Base-by-base conservation (phyloP, 2,888 invertebrate species). In the Cerastoderma edule region DNA sequence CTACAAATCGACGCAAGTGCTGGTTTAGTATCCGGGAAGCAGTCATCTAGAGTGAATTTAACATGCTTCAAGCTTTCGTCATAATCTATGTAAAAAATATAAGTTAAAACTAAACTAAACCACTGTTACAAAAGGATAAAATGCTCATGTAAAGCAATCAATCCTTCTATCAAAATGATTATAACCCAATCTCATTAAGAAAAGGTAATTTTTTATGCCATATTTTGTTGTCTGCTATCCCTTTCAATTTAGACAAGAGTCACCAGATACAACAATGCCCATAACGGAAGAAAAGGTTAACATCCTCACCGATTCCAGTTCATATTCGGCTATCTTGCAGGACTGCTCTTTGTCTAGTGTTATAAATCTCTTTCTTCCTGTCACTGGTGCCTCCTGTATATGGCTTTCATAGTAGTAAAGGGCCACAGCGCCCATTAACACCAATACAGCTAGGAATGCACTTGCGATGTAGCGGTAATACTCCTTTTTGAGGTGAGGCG, bases 281-380 rank as follows among this genome's bases (percentile, higher is more conserved):
- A n/a, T n/a, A n/a, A n/a, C n/a, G n/a, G n/a, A n/a, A n/a, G n/a
- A n/a, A n/a, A n/a, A n/a, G n/a, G n/a, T n/a, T n/a, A n/a, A n/a
- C n/a, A n/a, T n/a, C 57, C 87, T 84, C 80, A 93, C 92, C 75
- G 80, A 74, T 82, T 94, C 88, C 70, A 92, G 91, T 83, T 93
- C 91, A 66, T 91, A 83, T 50, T 92, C 85, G 16, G 93, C 91
- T 33, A 94, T 88, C 68, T 91, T 85, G 46, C 86, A 83, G 66
- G 93, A 91, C 83, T 94, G 94, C 5, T 93, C 90, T 71, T 91
- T 85, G 22, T 92, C 93, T 74, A 95, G 93, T 6, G 94, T 91
- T 30, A 95, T 92, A 80, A 95, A 95, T 71, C 94, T 91, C 72
- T 90, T 92, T 57, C 94, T 91, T 16, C 93, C 92, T 2, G 94